Evolutionary conservation across 2,113 vertebrate species (phyloP), one percentile per base, ranked within the genome.

Genomic region (Heterotilapia buettikoferi): DNA sequence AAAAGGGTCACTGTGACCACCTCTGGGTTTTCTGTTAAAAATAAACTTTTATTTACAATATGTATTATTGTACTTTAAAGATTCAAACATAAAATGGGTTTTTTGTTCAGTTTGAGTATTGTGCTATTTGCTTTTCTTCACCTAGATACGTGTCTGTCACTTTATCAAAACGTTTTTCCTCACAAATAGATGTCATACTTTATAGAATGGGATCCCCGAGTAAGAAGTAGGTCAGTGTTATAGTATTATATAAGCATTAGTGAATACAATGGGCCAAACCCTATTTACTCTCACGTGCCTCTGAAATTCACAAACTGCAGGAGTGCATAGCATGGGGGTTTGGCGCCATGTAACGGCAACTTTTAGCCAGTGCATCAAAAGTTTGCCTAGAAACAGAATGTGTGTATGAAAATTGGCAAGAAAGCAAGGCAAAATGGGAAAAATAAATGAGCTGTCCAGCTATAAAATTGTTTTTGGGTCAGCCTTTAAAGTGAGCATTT

Each of bases 151-250:
- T 54, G 86, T 92, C 71, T 88, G 73, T 85, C n/a, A 43, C 53
- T 6, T 24, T 80, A 78, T 82, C 31, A 31, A 16, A 36, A 78
- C 11, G 19, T 61, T 80, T 57, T 71, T 54, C 2, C 2, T 4
- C 7, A 5, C 11, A 84, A 88, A 83, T 47, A 24, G 52, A 85
- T 84, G 73, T 78, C 81, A 89, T 86, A 71, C 26, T 90, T 86
- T 79, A 10, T 90, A 86, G 81, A 45, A 43, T 36, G 40, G 10
- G 54, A 50, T 78, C 54, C 43, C 54, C 21, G 31, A 31, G 31
- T 78, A 19, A 45, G 84, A 95, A 95, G 86, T 94, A 90, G 92
- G 95, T 93, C 92, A 94, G 31, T 85, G 85, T 93, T 91, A 84
- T 88, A 53, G 52, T 87, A 31, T 93, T 88, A 91, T 92, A 84